Evolutionary conservation across 2,113 vertebrate species (phyloP), one percentile per base, ranked within the genome.

Genomic region (Amphiprion percula): DNA sequence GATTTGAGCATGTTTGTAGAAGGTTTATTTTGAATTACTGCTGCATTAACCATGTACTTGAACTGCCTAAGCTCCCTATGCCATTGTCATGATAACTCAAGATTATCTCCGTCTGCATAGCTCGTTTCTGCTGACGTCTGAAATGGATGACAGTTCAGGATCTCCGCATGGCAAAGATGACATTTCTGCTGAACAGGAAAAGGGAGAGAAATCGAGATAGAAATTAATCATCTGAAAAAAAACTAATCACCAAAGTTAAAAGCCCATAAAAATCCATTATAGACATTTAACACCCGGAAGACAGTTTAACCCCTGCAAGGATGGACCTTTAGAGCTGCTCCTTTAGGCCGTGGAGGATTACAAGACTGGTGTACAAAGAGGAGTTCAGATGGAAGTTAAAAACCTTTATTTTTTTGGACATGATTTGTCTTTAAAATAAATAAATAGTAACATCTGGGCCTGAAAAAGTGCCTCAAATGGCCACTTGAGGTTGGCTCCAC

Each of bases 231-330:
- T 6, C 14, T 82, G 58, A 44, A 82, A 72, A 56, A 68, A 23
- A 62, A 79, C 82, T 84, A 80, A 84, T 87, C 70, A 73, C 24
- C 23, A 61, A 56, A 74, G 49, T 88, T 75, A 37, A 83, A 50
- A 65, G 52, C 26, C 78, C 73, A 16, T 72, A 46, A 67, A 84
- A 79, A 67, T 67, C 56, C 62, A 79, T 74, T 66, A 58, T 23
- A 50, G 10, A 37, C 10, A 4, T 86, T 79, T 73, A 83, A 75
- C 82, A 76, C 65, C 69, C 50, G 62, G 56, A 54, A 61, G 61
- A 66, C 60, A 7, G 39, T 74, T 54, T 68, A 75, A 82, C 62
- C n/a, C 56, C 63, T 76, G 19, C 39, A 24, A 26, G 49, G 39
- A 60, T 46, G 4, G 16, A 56, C 21, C 3, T 26, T 5, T 7